These are phyloP conservation scores for Ciconia nigra DNA, from an alignment of 2,797 vertebrate genomes.

Conservation along the genomic window DNA sequence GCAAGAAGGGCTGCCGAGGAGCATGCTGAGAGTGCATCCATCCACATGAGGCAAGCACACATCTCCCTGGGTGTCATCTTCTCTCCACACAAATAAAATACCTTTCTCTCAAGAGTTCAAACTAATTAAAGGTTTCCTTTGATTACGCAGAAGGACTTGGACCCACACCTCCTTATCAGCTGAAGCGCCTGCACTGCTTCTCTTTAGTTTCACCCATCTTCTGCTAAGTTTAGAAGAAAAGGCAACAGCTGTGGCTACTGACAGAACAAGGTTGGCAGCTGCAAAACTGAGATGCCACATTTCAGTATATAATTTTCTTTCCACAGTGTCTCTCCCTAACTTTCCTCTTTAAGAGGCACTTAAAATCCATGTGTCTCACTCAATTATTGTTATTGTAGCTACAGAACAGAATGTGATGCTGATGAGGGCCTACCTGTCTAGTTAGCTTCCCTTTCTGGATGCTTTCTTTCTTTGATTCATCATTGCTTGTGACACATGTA, in stretches of 20 bases:
- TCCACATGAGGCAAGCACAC: not conserved
- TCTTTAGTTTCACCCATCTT: not conserved
- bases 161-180: not conserved
- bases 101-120: not conserved
- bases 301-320: conserved; percentile 48
- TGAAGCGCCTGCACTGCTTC: not conserved
- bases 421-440: conserved; percentile 68
- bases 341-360: conserved; percentile 67
- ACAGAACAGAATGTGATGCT: conserved; percentile 30
- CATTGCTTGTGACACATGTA: conserved; percentile 70
- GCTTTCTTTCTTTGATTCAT: conserved; percentile 56
- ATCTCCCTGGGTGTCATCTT: not conserved
- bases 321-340: conserved; percentile 55
- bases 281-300: conserved; percentile 47
- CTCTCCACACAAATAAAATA: not conserved
- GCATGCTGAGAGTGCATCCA: rapidly evolving
- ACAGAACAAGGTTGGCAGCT: conserved; percentile 57
- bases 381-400: conserved; percentile 63
- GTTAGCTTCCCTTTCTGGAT: conserved; percentile 59
- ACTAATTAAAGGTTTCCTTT: not conserved
- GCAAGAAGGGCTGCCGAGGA: not conserved
- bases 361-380: conserved; percentile 68
- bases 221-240: conserved; percentile 55
- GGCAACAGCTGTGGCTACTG: conserved; percentile 27
- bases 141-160: not conserved